phyloP scores from a whole-genome alignment of 2,797 vertebrate species.

The Artibeus lituratus region DNA sequence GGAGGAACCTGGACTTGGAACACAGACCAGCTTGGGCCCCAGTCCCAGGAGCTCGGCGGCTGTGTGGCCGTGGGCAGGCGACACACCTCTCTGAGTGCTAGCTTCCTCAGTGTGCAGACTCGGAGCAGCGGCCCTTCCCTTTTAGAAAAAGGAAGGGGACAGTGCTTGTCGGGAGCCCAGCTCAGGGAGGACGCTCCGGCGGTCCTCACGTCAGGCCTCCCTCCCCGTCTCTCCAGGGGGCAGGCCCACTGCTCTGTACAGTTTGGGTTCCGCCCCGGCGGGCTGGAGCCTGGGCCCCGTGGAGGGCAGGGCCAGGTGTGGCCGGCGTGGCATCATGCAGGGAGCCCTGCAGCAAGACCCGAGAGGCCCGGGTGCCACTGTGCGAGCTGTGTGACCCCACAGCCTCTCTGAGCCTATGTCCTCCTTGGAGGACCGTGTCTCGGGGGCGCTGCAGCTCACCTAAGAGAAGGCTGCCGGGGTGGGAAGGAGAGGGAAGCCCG shows the following conservation, averaged over 20 bases:
- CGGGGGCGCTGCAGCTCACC: neutral
- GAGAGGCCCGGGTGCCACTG: neutral
- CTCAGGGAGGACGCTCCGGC: rapidly evolving
- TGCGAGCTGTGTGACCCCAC: neutral
- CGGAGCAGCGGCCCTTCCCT: neutral
- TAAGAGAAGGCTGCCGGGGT: neutral
- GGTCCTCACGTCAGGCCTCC: neutral
- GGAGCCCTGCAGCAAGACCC: neutral
- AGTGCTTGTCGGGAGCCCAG: rapidly evolving
- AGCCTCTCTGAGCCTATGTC: neutral
- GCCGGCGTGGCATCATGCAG: rapidly evolving
- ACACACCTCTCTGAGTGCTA: neutral
- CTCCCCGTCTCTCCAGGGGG: rapidly evolving
- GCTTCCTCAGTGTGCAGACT: neutral
- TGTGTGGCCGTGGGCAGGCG: neutral
- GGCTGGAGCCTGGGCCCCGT: neutral
- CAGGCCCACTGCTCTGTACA: rapidly evolving
- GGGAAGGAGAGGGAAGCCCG: neutral
- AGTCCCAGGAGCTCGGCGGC: rapidly evolving
- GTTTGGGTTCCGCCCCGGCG: neutral
- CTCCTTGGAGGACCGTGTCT: neutral
- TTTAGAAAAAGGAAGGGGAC: neutral
- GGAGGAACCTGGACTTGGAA: neutral
- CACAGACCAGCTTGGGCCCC: neutral
- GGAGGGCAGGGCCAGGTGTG: neutral